Conservation (phyloP, 2,888 invertebrate species). For the Cryptocephalus moraei region DNA sequence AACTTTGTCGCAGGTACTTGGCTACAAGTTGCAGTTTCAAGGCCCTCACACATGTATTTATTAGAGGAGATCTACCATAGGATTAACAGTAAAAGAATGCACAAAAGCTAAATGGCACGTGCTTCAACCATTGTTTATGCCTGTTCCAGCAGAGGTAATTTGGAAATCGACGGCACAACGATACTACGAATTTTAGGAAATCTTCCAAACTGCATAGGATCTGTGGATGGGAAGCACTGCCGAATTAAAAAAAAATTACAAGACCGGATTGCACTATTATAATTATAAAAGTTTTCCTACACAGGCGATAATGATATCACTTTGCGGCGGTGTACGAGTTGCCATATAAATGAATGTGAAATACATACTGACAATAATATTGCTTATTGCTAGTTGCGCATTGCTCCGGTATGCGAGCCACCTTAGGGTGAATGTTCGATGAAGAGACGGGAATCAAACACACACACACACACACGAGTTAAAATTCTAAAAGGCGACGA, state of each 20-base stretch:
- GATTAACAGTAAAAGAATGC: slow-evolving; percentile 1
- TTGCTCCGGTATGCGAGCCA: not conserved
- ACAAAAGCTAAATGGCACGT: slow-evolving; percentile 3
- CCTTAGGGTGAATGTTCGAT: not conserved
- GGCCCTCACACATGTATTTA: slow-evolving; percentile 3
- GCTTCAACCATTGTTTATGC: slow-evolving; percentile 5
- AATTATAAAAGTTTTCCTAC: too few species aligned
- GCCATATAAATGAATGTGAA: too few species aligned
- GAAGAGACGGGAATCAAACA: too few species aligned
- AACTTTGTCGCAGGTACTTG: slow-evolving; percentile 4
- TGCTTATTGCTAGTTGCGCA: not conserved
- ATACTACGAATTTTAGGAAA: slow-evolving; percentile 4
- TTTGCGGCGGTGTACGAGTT: too few species aligned
- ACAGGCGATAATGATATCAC: too few species aligned
- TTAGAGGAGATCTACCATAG: slow-evolving; percentile 5
- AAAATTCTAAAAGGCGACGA: too few species aligned
- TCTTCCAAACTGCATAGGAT: slow-evolving; percentile 3
- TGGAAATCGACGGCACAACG: slow-evolving; percentile 5
- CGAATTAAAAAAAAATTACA: slow-evolving; percentile 3
- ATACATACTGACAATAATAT: too few species aligned
- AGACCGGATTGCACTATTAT: slow-evolving; percentile 1
- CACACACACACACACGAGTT: too few species aligned
- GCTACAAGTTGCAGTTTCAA: slow-evolving; percentile 4
- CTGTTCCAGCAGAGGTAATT: slow-evolving; percentile 4
- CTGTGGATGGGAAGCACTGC: slow-evolving; percentile 3